Conservation (phyloP, 1,140 invertebrate species). For the Plectus sambesii region DNA sequence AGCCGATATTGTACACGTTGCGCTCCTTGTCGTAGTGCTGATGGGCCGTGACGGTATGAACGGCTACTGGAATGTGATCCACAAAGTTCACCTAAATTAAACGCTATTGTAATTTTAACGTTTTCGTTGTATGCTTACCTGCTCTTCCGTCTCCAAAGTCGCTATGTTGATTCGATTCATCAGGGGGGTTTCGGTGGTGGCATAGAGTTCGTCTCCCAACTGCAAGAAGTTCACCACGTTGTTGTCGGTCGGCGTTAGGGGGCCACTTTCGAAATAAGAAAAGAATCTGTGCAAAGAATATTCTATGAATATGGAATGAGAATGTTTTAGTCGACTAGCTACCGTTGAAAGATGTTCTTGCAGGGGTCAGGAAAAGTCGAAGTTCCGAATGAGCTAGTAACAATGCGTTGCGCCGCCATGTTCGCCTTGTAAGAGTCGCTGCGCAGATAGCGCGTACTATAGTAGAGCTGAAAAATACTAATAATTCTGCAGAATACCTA, state of each 20-base stretch:
- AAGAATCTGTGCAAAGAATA: too few species aligned
- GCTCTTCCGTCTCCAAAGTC: slow-evolving; percentile 45
- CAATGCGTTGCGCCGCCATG: slow-evolving; percentile 62
- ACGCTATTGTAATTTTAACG: slow-evolving; percentile 13
- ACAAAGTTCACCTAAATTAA: slow-evolving; percentile 53
- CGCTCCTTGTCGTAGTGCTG: slow-evolving; percentile 67
- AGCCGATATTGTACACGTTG: slow-evolving; percentile 63
- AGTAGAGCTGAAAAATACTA: too few species aligned
- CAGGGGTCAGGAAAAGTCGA: slow-evolving; percentile 52
- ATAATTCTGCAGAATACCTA: too few species aligned
- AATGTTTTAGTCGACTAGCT: too few species aligned
- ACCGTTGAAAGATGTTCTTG: slow-evolving; percentile 23
- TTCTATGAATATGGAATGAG: too few species aligned
- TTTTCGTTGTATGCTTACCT: slow-evolving; percentile 48
- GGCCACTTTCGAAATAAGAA: too few species aligned
- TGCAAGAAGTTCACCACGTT: too few species aligned
- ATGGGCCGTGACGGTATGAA: slow-evolving; percentile 66
- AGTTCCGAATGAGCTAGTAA: slow-evolving; percentile 73
- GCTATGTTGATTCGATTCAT: slow-evolving; percentile 47
- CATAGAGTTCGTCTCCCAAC: slow-evolving; percentile 49
- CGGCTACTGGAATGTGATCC: slow-evolving; percentile 57
- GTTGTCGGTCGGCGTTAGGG: too few species aligned
- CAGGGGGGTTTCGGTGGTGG: slow-evolving; percentile 48
- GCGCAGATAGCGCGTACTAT: slow-evolving; percentile 66
- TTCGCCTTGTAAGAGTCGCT: slow-evolving; percentile 64